Percentiles rank a stretch among this genome's conserved stretches.
These are phyloP conservation scores for Megalops atlanticus DNA, from an alignment of 2,113 vertebrate genomes.

Conservation along the genomic window DNA sequence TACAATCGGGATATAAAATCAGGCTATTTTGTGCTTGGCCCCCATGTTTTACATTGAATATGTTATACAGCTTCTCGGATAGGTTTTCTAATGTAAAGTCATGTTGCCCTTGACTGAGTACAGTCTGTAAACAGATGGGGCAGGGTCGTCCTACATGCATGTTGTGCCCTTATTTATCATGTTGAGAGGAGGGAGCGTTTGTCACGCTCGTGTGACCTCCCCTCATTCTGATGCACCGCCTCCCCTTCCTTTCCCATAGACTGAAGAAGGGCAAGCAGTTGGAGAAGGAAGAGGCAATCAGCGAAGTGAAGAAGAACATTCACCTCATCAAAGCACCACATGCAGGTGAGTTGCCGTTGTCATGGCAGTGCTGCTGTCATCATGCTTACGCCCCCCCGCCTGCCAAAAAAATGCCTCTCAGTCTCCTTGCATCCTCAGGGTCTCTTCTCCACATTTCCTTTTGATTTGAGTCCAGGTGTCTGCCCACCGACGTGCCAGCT, in stretches of 20 bases:
- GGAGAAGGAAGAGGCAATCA: conserved; percentile 88
- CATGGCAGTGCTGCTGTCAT: neutral
- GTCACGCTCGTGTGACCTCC: neutral
- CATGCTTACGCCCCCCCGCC: no score
- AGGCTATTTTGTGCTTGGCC: neutral
- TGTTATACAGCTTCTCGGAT: neutral
- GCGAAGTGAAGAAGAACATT: conserved; percentile 94
- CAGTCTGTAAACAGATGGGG: neutral
- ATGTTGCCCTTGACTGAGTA: neutral
- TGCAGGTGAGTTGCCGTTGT: conserved; percentile 75
- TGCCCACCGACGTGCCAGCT: neutral
- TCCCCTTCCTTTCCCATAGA: conserved; percentile 57
- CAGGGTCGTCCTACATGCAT: neutral
- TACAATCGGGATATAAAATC: neutral
- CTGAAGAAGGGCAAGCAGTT: conserved; percentile 92
- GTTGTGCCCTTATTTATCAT: neutral
- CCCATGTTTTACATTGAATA: neutral
- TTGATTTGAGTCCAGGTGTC: neutral
- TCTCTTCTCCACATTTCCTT: neutral
- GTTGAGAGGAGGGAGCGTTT: neutral
- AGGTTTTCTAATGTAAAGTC: neutral
- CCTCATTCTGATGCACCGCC: neutral
- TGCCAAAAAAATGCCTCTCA: neutral
- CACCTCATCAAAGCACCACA: conserved; percentile 92
- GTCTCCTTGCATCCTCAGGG: neutral